phyloP scores from a whole-genome alignment of 23 tunicate genomes.

The Botrylloides violaceus region DNA sequence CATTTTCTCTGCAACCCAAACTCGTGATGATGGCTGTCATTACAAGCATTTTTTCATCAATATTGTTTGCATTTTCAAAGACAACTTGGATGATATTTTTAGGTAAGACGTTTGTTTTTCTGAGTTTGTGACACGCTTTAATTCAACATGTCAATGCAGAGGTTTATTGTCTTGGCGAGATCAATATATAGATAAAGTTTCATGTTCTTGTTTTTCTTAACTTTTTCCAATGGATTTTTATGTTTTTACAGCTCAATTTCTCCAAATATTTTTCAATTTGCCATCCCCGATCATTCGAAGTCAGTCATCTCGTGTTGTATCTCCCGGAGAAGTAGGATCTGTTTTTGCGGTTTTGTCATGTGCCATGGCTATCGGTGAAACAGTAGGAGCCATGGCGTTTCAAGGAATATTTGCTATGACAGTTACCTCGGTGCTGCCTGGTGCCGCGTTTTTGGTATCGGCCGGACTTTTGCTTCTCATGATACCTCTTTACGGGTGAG shows the following conservation, averaged over 20 bases:
- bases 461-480: not conserved
- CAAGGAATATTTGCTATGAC: not conserved
- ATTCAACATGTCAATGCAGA: no score
- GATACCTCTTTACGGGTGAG: not conserved
- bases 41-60: not conserved
- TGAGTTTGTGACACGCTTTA: no score
- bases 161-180: no score
- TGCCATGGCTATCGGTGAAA: not conserved
- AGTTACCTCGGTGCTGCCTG: not conserved
- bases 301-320: not conserved
- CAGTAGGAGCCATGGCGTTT: not conserved
- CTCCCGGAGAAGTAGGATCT: not conserved
- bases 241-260: not conserved
- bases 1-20: not conserved
- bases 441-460: not conserved
- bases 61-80: not conserved
- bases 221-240: no score
- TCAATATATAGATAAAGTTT: no score
- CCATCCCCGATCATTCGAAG: not conserved
- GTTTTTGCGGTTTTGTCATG: not conserved
- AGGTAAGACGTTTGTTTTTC: not conserved
- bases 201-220: no score
- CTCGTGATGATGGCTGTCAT: not conserved
- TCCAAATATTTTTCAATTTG: not conserved
- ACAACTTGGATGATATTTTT: not conserved